Conservation (phyloP, 2,888 invertebrate species). For the Malachius bipustulatus region DNA sequence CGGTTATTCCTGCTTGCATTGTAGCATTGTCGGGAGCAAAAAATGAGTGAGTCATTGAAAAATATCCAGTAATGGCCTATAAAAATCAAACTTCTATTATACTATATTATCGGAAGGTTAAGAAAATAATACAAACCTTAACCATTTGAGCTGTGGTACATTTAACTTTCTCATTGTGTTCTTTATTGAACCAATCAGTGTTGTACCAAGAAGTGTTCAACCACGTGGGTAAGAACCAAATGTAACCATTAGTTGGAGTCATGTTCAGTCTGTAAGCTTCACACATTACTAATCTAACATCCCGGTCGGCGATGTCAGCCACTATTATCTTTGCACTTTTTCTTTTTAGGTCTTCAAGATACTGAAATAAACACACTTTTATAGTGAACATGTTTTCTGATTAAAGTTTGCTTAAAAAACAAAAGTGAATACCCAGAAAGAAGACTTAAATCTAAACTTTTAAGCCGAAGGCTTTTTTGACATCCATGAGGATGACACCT, state of each 20-base stretch:
- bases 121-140: conserved; percentile 29
- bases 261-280: conserved; percentile 62
- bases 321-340: conserved; percentile 65
- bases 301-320: conserved; percentile 63
- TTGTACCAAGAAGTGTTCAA: conserved; percentile 51
- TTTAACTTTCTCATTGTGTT: conserved; percentile 35
- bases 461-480: not conserved
- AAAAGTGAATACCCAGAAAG: too few species aligned
- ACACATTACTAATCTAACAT: conserved; percentile 67
- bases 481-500: too few species aligned
- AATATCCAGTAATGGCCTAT: conserved; percentile 59
- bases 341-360: conserved; percentile 50
- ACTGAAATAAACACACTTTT: conserved; percentile 41
- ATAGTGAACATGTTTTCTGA: too few species aligned
- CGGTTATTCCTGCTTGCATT: conserved; percentile 54
- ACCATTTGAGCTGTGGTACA: conserved; percentile 53
- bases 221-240: conserved; percentile 79
- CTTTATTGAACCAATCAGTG: conserved; percentile 40
- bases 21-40: conserved; percentile 47
- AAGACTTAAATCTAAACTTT: conserved; percentile 6
- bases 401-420: too few species aligned
- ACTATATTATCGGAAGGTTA: not conserved
- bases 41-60: conserved; percentile 55
- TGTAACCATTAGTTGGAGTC: conserved; percentile 58
- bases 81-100: not conserved